A percentile compares a stretch with the other conserved stretches of the same genome.
Conservation (phyloP, 2,888 invertebrate genomes). For the Argynnis bischoffii region DNA sequence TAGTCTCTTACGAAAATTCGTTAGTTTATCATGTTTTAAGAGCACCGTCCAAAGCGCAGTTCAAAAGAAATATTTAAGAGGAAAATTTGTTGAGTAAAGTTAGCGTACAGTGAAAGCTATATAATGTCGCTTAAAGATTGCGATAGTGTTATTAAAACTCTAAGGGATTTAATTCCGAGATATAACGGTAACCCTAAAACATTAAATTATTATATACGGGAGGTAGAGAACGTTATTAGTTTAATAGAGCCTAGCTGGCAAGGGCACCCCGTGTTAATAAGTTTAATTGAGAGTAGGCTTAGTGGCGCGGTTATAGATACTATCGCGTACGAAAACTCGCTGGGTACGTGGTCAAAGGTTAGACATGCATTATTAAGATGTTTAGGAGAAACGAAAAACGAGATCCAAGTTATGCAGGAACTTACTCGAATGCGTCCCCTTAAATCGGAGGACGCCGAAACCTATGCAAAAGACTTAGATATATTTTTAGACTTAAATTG, state of each 20-base stretch:
- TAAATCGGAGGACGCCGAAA: conserved; percentile 18
- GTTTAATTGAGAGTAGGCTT: conserved; percentile 25
- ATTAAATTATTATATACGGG: conserved; percentile 3
- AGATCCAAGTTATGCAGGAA: conserved; percentile 28
- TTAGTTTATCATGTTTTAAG: too few species aligned
- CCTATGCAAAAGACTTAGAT: background rate
- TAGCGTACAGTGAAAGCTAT: background rate
- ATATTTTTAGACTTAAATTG: too few species aligned
- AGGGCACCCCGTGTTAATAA: conserved; percentile 13
- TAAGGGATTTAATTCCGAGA: too few species aligned
- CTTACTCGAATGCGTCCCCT: conserved; percentile 20
- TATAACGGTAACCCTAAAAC: conserved; percentile 6
- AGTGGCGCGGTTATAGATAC: conserved; percentile 30
- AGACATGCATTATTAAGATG: conserved; percentile 19
- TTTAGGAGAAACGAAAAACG: conserved; percentile 23
- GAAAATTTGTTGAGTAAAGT: too few species aligned
- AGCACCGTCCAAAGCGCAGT: too few species aligned
- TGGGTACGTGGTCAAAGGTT: conserved; percentile 22
- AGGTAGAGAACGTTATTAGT: background rate
- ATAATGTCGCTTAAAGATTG: conserved; percentile 15
- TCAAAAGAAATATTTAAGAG: too few species aligned
- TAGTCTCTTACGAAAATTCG: too few species aligned
- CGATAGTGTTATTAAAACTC: conserved; percentile 1
- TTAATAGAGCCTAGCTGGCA: conserved; percentile 6
- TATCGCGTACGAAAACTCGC: conserved; percentile 21